phyloP scores from a whole-genome alignment of 1,140 invertebrate species.

The Apis dorsata region DNA sequence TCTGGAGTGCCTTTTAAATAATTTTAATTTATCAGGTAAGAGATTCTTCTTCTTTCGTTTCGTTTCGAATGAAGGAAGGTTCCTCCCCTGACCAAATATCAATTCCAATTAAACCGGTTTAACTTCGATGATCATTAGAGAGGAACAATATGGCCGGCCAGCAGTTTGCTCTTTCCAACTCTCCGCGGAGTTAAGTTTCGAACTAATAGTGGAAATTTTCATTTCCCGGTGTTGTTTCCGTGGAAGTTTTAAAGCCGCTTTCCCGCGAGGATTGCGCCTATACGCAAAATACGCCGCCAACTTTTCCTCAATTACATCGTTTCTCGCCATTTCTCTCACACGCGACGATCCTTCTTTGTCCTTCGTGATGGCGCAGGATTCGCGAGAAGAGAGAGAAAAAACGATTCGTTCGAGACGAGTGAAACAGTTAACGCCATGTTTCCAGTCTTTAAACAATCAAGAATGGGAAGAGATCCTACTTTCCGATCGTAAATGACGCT shows the following conservation, averaged over 20 bases:
- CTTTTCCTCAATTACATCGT: constrained; percentile 16
- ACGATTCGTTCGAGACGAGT: not conserved
- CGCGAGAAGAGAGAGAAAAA: not conserved
- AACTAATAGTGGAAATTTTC: constrained; percentile 43
- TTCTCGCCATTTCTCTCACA: not conserved
- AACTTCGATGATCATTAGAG: not conserved
- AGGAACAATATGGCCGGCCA: not conserved
- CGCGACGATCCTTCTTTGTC: not conserved
- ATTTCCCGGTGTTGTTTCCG: not conserved
- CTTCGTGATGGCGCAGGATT: too few relatives aligned
- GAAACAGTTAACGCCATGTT: constrained; percentile 3
- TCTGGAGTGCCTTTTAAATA: not conserved
- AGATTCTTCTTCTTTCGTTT: too few relatives aligned
- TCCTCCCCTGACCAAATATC: not conserved
- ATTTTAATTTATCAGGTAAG: not conserved
- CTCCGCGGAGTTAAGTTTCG: not conserved
- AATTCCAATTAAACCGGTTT: constrained; percentile 20
- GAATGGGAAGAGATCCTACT: too few relatives aligned
- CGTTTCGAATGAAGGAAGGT: too few relatives aligned
- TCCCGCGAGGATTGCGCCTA: not conserved
- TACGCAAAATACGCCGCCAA: constrained; percentile 2
- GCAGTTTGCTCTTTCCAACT: constrained; percentile 34
- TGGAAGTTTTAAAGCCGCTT: constrained; percentile 22
- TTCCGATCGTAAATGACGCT: constrained; percentile 2
- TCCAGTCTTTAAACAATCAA: not conserved